Conservation (phyloP, 2,113 vertebrate genomes). For the Urocitellus parryii region DNA sequence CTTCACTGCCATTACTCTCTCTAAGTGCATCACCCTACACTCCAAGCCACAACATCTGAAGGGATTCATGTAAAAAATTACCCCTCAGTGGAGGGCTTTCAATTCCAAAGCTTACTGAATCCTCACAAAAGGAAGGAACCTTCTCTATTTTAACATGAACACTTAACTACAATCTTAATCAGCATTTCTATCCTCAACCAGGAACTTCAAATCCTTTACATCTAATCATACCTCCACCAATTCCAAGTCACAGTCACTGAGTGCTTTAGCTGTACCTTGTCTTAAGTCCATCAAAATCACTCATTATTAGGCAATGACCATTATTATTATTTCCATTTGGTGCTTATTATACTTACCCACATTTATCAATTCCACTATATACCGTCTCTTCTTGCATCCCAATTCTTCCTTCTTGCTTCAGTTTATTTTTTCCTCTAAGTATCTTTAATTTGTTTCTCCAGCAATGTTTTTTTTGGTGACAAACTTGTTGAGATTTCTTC, state of each 20-base stretch:
- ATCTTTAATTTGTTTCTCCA: constrained; percentile 4
- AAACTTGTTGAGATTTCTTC: neutral
- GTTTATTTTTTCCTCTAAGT: neutral
- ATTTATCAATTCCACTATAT: neutral
- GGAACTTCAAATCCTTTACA: neutral
- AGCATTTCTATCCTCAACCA: neutral
- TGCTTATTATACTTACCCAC: neutral
- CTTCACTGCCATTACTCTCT: constrained; percentile 28
- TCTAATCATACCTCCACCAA: neutral
- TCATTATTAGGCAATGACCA: neutral
- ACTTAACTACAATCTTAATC: neutral
- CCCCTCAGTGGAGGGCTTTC: neutral
- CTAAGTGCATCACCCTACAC: constrained; percentile 18
- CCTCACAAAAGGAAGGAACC: constrained; percentile 5
- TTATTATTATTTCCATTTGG: neutral
- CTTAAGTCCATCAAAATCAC: constrained; percentile 30
- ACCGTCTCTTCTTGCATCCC: neutral
- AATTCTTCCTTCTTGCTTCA: constrained; percentile 34
- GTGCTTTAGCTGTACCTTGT: neutral
- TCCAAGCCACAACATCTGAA: neutral
- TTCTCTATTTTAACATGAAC: constrained; percentile 41
- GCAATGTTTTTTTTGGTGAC: neutral
- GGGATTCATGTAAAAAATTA: constrained; percentile 43
- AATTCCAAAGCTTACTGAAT: constrained; percentile 1
- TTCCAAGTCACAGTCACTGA: neutral